Percentiles rank a stretch among this genome's conserved stretches.
These are phyloP conservation scores for Cheirogaleus medius DNA, from an alignment of 2,113 vertebrate species.

Conservation along the genomic window DNA sequence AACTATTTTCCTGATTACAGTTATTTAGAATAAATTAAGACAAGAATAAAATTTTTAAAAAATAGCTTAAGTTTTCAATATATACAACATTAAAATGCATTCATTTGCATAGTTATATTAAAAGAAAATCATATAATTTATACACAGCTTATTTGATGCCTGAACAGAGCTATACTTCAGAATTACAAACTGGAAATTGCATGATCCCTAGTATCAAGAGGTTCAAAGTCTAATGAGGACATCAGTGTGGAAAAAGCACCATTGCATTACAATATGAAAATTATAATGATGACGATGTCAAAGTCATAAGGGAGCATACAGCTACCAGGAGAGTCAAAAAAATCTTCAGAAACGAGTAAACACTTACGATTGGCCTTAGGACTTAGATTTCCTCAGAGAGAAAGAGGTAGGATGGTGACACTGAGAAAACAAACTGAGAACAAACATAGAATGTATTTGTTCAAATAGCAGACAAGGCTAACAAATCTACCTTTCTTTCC, in stretches of 20 bases:
- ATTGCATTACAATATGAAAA: not conserved
- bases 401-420: not conserved
- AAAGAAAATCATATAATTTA: not conserved
- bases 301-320: not conserved
- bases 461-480: not conserved
- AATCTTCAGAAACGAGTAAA: not conserved
- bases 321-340: not conserved
- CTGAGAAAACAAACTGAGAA: not conserved
- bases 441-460: not conserved
- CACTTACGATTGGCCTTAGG: not conserved
- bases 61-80: not conserved
- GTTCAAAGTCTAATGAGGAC: not conserved
- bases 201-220: not conserved
- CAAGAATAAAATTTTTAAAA: not conserved
- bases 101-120: not conserved
- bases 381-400: not conserved
- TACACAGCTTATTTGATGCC: not conserved
- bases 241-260: not conserved
- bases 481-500: not conserved
- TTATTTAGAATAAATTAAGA: not conserved
- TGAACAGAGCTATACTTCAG: not conserved
- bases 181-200: not conserved
- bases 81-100: not conserved
- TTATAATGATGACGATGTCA: not conserved
- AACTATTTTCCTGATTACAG: not conserved